Evolutionary conservation across 2,888 invertebrate species (phyloP).

Genomic region (Siphlonurus alternatus): DNA sequence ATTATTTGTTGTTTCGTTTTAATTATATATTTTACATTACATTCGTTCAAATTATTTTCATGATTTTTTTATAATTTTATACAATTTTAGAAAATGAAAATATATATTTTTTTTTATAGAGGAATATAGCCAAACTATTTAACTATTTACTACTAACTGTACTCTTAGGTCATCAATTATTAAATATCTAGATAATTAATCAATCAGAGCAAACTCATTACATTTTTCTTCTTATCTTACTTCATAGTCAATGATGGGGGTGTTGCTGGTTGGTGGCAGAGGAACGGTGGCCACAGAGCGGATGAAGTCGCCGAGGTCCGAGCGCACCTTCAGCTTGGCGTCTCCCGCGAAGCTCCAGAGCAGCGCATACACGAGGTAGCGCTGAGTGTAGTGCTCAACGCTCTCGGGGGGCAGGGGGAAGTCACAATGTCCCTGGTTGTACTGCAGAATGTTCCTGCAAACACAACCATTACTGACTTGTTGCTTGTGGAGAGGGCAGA

Average conservation of each 20-base stretch:
- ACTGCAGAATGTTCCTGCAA: slow-evolving; percentile 66
- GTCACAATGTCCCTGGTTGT: slow-evolving; percentile 86
- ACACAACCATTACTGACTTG: slow-evolving; percentile 10
- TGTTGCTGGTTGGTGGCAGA: slow-evolving; percentile 61
- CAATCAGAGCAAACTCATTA: neutral
- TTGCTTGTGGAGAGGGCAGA: neutral
- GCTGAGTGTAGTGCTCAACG: slow-evolving; percentile 84
- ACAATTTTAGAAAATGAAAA: too few species aligned
- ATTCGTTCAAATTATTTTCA: too few species aligned
- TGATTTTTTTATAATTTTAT: too few species aligned
- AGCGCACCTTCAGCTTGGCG: slow-evolving; percentile 87
- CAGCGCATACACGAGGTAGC: slow-evolving; percentile 80
- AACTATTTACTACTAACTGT: too few species aligned
- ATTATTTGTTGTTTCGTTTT: too few species aligned
- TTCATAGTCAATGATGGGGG: slow-evolving; percentile 91
- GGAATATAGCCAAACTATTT: too few species aligned
- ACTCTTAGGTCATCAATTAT: too few species aligned
- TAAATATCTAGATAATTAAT: too few species aligned
- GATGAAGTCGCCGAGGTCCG: slow-evolving; percentile 91
- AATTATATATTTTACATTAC: too few species aligned
- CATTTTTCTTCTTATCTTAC: too few species aligned
- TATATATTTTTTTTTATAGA: too few species aligned
- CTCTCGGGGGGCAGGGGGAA: slow-evolving; percentile 89
- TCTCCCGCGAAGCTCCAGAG: slow-evolving; percentile 98
- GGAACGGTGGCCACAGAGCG: slow-evolving; percentile 87